Evolutionary conservation across 2,888 invertebrate species (phyloP).

Genomic region (Patella ulyssiponensis): DNA sequence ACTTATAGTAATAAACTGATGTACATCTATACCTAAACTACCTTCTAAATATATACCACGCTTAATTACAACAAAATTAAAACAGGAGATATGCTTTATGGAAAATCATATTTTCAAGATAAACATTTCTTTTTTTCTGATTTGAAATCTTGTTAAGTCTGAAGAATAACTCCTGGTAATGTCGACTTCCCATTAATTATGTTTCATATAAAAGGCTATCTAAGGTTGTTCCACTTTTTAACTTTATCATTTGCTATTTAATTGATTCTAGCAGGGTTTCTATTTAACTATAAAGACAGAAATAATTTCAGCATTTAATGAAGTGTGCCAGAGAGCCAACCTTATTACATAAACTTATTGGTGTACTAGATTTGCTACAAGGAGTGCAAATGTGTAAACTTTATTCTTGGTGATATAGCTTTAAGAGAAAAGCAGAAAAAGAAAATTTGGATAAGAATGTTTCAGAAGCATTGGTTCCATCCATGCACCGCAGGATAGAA

Average conservation of each 20-base stretch:
- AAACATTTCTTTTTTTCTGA: neutral
- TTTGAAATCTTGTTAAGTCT: conserved; percentile 8
- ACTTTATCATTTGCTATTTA: conserved; percentile 10
- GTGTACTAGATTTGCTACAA: too few relatives aligned
- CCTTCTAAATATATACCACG: neutral
- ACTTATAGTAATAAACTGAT: too few relatives aligned
- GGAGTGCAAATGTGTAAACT: too few relatives aligned
- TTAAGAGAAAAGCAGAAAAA: too few relatives aligned
- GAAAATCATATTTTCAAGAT: conserved; percentile 4
- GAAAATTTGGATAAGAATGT: too few relatives aligned
- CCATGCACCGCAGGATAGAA: neutral
- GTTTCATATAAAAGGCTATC: conserved; percentile 7
- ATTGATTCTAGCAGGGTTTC: neutral
- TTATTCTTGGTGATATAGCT: too few relatives aligned
- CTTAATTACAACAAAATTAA: conserved; percentile 5
- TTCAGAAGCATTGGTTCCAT: neutral
- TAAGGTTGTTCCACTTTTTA: neutral
- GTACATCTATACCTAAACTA: too few relatives aligned
- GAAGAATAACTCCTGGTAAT: neutral
- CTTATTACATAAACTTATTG: neutral
- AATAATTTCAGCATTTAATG: conserved; percentile 2
- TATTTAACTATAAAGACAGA: conserved; percentile 5
- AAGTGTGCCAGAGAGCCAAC: neutral
- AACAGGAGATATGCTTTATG: conserved; percentile 7
- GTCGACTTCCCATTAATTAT: neutral